Percentiles rank a stretch among this genome's conserved stretches.
These are phyloP conservation scores for Abrostola triplasia DNA, from an alignment of 2,888 invertebrate species.

Conservation along the genomic window DNA sequence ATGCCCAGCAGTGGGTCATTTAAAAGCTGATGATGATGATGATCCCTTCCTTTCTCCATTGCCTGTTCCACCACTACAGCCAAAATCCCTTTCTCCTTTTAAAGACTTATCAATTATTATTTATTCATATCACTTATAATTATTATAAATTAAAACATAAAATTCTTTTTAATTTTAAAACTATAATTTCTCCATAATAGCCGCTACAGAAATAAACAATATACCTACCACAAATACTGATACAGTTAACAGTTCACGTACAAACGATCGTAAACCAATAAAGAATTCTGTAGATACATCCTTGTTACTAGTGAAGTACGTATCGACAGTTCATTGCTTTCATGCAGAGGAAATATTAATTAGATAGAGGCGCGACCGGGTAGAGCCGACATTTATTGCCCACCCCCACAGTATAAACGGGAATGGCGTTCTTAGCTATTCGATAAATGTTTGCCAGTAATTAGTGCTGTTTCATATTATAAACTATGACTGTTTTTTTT, in stretches of 20 bases:
- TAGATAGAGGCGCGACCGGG: constrained; percentile 54
- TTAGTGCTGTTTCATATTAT: constrained; percentile 1
- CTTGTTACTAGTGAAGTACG: constrained; percentile 6
- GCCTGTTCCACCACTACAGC: no score
- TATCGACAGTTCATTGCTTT: constrained; percentile 55
- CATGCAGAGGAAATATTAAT: constrained; percentile 60
- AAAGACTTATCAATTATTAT: no score
- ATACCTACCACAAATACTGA: no score
- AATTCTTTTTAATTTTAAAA: no score
- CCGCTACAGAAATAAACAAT: no score
- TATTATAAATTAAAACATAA: no score
- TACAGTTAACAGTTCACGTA: neutral
- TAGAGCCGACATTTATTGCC: constrained; percentile 60
- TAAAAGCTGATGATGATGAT: no score
- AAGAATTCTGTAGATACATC: neutral
- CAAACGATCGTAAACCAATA: neutral
- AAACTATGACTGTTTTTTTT: constrained; percentile 15
- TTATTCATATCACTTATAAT: no score
- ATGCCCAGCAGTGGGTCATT: no score
- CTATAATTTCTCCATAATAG: no score
- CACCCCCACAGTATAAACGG: constrained; percentile 26
- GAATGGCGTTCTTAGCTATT: neutral
- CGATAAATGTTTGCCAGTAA: constrained; percentile 22
- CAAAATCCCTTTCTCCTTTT: no score
- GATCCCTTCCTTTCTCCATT: no score